Conservation (phyloP, 1,140 invertebrate genomes). For the Dufourea novaeangliae region DNA sequence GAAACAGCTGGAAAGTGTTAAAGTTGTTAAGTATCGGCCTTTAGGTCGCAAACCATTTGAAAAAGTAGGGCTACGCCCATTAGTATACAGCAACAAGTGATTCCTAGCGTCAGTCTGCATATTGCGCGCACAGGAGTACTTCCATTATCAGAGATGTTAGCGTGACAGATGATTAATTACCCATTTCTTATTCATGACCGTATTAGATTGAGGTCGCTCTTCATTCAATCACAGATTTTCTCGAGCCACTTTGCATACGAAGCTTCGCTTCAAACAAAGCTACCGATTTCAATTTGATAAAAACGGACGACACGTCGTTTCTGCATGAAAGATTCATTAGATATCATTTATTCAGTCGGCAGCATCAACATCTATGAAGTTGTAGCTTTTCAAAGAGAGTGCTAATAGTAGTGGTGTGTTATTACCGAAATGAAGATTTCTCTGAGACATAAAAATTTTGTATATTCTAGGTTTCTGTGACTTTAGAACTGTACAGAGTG, state of each 20-base stretch:
- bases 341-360: neutral
- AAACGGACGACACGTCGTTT: neutral
- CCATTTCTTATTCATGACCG: neutral
- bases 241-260: neutral
- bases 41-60: neutral
- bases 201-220: neutral
- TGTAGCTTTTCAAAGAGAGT: too few species aligned
- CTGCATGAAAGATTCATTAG: neutral
- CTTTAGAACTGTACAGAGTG: too few species aligned
- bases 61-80: neutral
- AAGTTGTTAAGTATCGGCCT: neutral
- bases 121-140: neutral
- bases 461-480: too few species aligned
- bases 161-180: neutral
- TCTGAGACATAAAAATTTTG: too few species aligned
- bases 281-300: neutral
- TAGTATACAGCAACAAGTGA: slow-evolving; percentile 21
- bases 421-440: too few species aligned
- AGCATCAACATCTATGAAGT: too few species aligned
- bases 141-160: neutral
- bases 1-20: neutral
- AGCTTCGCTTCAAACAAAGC: neutral
- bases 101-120: neutral
- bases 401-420: too few species aligned
- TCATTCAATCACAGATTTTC: neutral